Conservation (phyloP, 2,113 vertebrate genomes). For the Furnarius figulus region DNA sequence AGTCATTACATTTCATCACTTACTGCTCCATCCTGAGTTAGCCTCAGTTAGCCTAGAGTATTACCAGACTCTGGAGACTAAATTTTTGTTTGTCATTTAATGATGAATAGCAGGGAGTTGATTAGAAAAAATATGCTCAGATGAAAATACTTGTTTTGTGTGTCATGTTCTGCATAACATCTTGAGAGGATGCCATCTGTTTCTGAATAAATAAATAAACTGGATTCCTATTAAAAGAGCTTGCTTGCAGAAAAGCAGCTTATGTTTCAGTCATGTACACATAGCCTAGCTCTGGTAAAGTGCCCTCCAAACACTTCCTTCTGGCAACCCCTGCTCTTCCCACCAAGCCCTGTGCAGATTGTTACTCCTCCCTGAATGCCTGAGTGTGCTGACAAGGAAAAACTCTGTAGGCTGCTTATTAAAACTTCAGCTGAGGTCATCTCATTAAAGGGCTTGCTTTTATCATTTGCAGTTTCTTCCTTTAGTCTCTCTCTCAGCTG, state of each 20-base stretch:
- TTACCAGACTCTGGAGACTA: slow-evolving; percentile 43
- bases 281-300: not conserved
- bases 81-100: slow-evolving; percentile 61
- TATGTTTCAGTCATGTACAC: slow-evolving; percentile 33
- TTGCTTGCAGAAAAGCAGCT: slow-evolving; percentile 57
- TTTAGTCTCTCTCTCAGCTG: not conserved
- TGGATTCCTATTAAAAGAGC: slow-evolving; percentile 43
- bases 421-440: not conserved
- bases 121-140: slow-evolving; percentile 64
- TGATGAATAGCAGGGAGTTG: slow-evolving; percentile 63
- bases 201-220: slow-evolving; percentile 67
- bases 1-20: slow-evolving; percentile 45
- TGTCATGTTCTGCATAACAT: slow-evolving; percentile 61
- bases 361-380: not conserved
- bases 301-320: slow-evolving; percentile 27
- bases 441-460: not conserved
- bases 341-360: not conserved
- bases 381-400: not conserved
- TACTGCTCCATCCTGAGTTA: not conserved
- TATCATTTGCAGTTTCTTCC: not conserved
- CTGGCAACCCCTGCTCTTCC: slow-evolving; percentile 30
- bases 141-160: slow-evolving; percentile 57
- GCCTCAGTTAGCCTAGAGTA: slow-evolving; percentile 20
- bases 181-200: slow-evolving; percentile 65
- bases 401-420: not conserved